Base-by-base conservation (phyloP, 2,888 invertebrate species). In the Amblyteles armatorius region DNA sequence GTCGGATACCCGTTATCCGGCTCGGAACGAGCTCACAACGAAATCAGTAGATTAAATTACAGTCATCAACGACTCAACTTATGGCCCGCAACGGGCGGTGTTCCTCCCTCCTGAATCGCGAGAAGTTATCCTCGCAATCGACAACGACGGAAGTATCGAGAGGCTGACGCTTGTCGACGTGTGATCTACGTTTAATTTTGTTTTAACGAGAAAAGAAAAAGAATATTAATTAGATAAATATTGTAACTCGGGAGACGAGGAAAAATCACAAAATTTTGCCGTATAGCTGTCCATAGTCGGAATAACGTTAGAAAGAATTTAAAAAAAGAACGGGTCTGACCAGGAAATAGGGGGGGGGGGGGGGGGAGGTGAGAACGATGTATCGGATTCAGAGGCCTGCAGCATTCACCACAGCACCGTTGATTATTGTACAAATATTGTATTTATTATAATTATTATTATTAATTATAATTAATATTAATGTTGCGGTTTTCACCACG, bases 391-490 rank as follows among this genome's bases (percentile, higher is more conserved):
- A 89, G 83, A 88, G 88, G 88, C 88, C 90, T 87, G 90, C 90
- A 91, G 90, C 89, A 90, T 92, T 90, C 90, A 92, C 91, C 91
- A 92, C 91, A 92, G 92, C 91, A 93, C 91, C 92, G 92, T 92
- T 93, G 92, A 92, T 93, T 93, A 93, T 93, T 93, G 93, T 93
- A 93, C 93, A 93, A 93, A 93, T 93, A 93, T 93, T 93, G 93
- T 93, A 93, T 93, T 93, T 93, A 93, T 93, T 93, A 93, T 93
- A 93, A 93, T 93, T 92, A 92, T 92, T 90, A 91, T 90, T 93
- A 93, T 93, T 92, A 93, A 92, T 93, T 92, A 93, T 93, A 93
- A 91, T 91, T 91, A 91, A 93, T 93, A 92, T 92, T 92, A 93
- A 92, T 93, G 91, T 93, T 93, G 91, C 92, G 92, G 92, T 92